Conservation (phyloP, 2,888 invertebrate genomes). For the Salpingus planirostris region DNA sequence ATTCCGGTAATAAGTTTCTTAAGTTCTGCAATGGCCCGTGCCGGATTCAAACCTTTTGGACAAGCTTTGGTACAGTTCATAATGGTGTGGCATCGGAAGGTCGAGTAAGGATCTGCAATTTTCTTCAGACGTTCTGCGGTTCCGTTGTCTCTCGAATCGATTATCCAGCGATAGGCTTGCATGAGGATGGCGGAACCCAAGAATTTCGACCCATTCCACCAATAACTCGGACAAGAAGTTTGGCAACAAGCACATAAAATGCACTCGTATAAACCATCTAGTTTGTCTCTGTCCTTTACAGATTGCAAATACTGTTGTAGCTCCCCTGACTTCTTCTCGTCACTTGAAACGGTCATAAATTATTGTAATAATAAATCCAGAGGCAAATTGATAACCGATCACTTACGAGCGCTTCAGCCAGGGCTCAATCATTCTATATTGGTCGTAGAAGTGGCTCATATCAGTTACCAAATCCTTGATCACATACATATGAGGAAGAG, state of each 20-base stretch:
- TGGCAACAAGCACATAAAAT: conserved; percentile 76
- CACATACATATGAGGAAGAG: conserved; percentile 75
- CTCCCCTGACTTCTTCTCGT: conserved; percentile 52
- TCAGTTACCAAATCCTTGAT: conserved; percentile 63
- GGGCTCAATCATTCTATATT: background rate
- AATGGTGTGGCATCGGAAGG: conserved; percentile 66
- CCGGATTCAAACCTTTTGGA: conserved; percentile 47
- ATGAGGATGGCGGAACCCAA: conserved; percentile 70
- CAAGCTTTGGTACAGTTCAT: conserved; percentile 73
- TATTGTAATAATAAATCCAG: too few relatives aligned
- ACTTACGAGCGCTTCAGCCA: background rate
- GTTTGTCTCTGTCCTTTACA: conserved; percentile 53
- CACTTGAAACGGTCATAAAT: too few relatives aligned
- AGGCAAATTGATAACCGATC: too few relatives aligned
- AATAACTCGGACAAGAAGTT: conserved; percentile 74
- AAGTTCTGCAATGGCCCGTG: background rate
- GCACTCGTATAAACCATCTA: conserved; percentile 67
- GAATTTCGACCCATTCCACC: conserved; percentile 75
- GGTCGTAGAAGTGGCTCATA: conserved; percentile 60
- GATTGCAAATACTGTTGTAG: background rate
- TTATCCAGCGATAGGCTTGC: conserved; percentile 65
- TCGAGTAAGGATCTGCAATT: conserved; percentile 47
- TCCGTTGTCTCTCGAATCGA: conserved; percentile 61
- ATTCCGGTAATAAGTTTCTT: background rate
- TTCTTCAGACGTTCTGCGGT: conserved; percentile 48